Evolutionary conservation across 2,113 vertebrate species (phyloP).

Genomic region (Indri indri): DNA sequence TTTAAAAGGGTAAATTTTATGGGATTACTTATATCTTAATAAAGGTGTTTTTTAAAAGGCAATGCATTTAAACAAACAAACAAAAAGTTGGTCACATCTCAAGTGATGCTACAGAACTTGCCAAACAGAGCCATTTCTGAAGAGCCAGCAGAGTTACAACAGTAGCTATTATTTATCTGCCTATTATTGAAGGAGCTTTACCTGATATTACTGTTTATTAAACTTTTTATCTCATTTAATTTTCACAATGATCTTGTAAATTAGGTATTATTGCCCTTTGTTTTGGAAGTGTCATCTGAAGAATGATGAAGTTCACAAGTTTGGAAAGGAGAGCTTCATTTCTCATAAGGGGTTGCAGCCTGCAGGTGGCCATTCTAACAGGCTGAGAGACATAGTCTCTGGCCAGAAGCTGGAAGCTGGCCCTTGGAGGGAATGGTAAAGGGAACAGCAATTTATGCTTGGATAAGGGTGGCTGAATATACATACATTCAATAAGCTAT

Average conservation of each 20-base stretch:
- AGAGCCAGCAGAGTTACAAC: background rate
- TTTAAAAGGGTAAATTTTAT: background rate
- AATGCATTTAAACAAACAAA: background rate
- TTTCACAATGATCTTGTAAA: background rate
- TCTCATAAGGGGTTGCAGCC: no score
- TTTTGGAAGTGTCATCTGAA: no score
- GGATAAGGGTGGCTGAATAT: no score
- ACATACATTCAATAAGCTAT: no score
- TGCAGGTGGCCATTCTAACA: no score
- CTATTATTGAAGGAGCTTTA: background rate
- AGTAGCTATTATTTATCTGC: background rate
- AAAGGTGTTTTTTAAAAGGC: background rate
- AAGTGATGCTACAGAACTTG: background rate
- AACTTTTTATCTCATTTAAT: background rate
- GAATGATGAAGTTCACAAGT: no score
- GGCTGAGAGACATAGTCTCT: no score
- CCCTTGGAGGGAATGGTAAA: no score
- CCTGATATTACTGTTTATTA: background rate
- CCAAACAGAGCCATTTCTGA: background rate
- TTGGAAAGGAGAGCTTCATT: no score
- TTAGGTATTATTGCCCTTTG: background rate
- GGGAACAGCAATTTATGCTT: no score
- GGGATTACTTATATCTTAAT: background rate
- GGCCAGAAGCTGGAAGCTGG: no score
- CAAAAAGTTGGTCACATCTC: background rate